Percentiles rank a stretch among this genome's conserved stretches.
Evolutionary conservation across 1,140 invertebrate genomes (phyloP).

Genomic region (Scaptomyza hsui): DNA sequence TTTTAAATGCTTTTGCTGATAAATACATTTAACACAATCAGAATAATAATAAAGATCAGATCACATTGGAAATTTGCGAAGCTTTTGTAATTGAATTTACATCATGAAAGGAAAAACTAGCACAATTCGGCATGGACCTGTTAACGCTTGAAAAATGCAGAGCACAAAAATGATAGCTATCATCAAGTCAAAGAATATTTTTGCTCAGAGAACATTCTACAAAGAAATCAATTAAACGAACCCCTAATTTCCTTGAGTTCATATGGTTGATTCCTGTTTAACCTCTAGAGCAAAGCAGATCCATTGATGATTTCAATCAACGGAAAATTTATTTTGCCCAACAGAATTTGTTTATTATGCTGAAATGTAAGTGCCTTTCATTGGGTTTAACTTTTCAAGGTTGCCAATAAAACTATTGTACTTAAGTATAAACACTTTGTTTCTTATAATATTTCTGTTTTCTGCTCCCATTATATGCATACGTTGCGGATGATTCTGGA

Average conservation of each 20-base stretch:
- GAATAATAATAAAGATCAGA: neutral
- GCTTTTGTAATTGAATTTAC: neutral
- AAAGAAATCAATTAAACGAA: neutral
- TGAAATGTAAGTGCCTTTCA: constrained; percentile 3
- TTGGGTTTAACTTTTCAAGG: constrained; percentile 23
- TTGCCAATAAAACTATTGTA: constrained; percentile 11
- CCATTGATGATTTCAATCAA: constrained; percentile 24
- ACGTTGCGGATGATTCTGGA: constrained; percentile 8
- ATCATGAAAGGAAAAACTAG: neutral
- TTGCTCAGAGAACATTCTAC: neutral
- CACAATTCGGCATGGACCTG: constrained; percentile 19
- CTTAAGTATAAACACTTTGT: constrained; percentile 14
- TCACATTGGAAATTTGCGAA: neutral
- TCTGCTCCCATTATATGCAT: constrained; percentile 35
- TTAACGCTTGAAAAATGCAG: constrained; percentile 23
- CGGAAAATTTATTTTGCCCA: constrained; percentile 42
- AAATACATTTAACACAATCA: too few species aligned
- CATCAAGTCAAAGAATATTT: neutral
- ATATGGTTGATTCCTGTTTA: constrained; percentile 5
- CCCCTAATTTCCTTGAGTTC: constrained; percentile 20
- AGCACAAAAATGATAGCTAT: neutral
- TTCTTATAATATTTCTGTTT: constrained; percentile 14
- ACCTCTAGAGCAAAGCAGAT: neutral
- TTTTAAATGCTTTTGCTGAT: too few species aligned
- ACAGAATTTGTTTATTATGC: constrained; percentile 40